Evolutionary conservation across 2,797 vertebrate genomes (phyloP), one percentile per base, ranked within the genome.

Genomic region (Tiaroga cobitis): DNA sequence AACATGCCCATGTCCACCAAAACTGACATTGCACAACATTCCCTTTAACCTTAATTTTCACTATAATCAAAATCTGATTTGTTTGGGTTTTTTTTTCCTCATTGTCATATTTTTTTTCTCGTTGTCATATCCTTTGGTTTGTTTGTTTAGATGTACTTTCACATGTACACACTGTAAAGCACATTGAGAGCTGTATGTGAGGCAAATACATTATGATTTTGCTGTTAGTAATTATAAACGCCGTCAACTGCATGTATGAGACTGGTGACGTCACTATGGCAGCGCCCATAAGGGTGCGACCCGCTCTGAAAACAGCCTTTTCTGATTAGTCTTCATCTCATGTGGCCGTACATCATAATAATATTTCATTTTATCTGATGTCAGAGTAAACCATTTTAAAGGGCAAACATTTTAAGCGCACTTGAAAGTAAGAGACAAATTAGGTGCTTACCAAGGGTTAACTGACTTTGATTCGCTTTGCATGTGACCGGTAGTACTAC

Each of bases 401-500:
- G 5, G 5, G 29, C 29, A 34, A 75, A 54, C 32, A 13, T 21
- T 32, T 29, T 75, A 15, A 2, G 13, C 0, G 13, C 6, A 16
- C 3, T 39, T 59, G 34, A 11, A 54, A 29, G 26, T 11, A 26
- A 74, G 15, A 56, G 16, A 7, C 49, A 72, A 49, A 49, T 5
- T 1, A 29, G 54, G 81, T 49, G 81, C 39, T 37, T 51, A 34
- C 56, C 26, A 75, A 19, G 81, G 39, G 81, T 49, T 65, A 49
- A 65, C 21, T 37, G 0, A 51, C 75, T 63, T 37, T 8, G 56
- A 83, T 56, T 26, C 29, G 26, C 51, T 34, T 61, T 74, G 70
- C 81, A 83, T 51, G 81, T 83, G 81, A 75, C 81, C 81, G 70
- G 81, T 83, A 83, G 81, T 65, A 10, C 46, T n/a, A 37, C 15